Conservation (phyloP, 2,113 vertebrate genomes). For the Taxidea taxus region DNA sequence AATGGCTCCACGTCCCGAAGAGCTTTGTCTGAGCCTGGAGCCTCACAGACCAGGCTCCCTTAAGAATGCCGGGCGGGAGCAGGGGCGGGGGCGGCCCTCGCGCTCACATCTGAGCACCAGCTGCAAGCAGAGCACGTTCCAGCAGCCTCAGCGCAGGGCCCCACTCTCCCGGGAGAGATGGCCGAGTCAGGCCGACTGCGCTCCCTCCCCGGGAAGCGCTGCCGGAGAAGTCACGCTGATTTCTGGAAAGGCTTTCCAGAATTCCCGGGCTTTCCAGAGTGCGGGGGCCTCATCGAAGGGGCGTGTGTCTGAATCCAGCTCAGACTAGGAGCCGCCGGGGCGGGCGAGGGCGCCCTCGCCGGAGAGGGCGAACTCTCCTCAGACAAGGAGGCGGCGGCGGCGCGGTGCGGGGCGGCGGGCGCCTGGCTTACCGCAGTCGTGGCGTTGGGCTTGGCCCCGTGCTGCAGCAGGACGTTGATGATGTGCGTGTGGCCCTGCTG, state of each 20-base stretch:
- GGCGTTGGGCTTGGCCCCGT: slow-evolving; percentile 94
- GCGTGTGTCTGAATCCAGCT: background rate
- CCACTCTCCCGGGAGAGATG: background rate
- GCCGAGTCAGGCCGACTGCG: background rate
- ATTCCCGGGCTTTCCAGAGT: background rate
- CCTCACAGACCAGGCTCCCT: slow-evolving; percentile 2
- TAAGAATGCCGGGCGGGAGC: slow-evolving; percentile 23
- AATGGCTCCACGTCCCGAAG: slow-evolving; percentile 1
- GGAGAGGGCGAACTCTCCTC: too few species aligned
- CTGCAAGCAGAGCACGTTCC: slow-evolving; percentile 51
- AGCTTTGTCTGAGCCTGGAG: background rate
- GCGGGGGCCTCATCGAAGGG: background rate
- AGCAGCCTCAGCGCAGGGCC: background rate
- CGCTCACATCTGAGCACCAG: slow-evolving; percentile 77
- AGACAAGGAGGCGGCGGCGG: background rate
- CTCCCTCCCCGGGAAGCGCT: background rate
- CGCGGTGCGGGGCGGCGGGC: accelerated
- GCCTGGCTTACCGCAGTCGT: slow-evolving; percentile 89
- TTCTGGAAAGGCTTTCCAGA: slow-evolving; percentile 37
- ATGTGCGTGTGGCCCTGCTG: slow-evolving; percentile 99
- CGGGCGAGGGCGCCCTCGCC: too few species aligned
- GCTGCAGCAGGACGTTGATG: slow-evolving; percentile 93
- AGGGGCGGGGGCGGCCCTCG: background rate
- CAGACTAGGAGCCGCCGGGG: background rate
- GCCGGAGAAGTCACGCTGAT: background rate